Base-by-base conservation (phyloP, 2,797 vertebrate genomes). In the Buceros bicornis region DNA sequence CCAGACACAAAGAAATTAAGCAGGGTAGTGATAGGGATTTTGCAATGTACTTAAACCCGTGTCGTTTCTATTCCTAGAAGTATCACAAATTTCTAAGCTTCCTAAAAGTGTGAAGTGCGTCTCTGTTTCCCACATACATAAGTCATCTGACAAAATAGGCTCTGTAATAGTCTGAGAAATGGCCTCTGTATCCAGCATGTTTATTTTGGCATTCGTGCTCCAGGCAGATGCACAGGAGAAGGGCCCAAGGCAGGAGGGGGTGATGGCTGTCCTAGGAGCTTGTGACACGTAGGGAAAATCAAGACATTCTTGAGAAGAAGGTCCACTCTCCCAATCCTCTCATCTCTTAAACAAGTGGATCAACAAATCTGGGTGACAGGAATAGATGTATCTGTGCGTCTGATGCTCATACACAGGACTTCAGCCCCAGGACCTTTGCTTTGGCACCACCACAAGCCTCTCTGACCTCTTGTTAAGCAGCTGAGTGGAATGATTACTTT, bases 51-150 rank as follows among this genome's bases (percentile, higher is more conserved):
- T 92, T 86, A 89, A 87, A 65, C 70, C 61, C 29, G 8, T 85
- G 65, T 67, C 11, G 78, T 87, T 95, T 86, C 69, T 91, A 67
- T 97, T 96, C 77, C 87, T 96, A 70, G 93, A 96, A 92, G 85
- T 82, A 92, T 79, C 81, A 82, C 78, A 82, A 83, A 58, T 86
- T 97, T 92, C 78, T 93, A 82, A 92, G 84, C 89, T 95, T 94
- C 53, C 64, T 94, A 13, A n/a, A 95, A 84, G 57, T 76, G 76
- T 87, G 84, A 94, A 92, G 67, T 77, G 71, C 80, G 53, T 94
- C 80, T 96, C 71, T 93, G 20, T 95, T 96, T 97, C 95, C 91
- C 84, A 24, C 28, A 93, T 71, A 82, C 50, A 17, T 72, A 91
- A 92, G 58, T 91, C 29, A 94, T 90, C 67, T 85, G 66, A 89